Evolutionary conservation across 2,888 invertebrate genomes (phyloP), one percentile per base, ranked within the genome.

Genomic region (Pollenia amentaria): DNA sequence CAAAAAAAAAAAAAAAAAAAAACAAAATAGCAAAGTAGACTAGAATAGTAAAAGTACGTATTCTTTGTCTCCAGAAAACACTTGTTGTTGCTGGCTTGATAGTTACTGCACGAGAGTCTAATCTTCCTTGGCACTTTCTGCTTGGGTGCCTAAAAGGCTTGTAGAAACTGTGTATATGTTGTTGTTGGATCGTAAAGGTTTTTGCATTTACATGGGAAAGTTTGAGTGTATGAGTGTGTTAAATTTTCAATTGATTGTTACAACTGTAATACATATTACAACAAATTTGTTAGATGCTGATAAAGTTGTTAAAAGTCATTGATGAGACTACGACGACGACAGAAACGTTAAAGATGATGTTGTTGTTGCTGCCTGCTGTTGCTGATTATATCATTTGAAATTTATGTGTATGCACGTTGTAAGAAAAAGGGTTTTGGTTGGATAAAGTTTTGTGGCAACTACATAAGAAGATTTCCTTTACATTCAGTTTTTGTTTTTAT

Each of bases 171-270:
- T n/a, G 6, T 9, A n/a, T 11, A 16, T 40, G 38, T 8, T 40
- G 42, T 16, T 38, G 46, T 18, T 76, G 10, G 46, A 48, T 72
- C 14, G 62, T 38, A 10, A 62, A 10, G 42, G 29, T 29, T 29
- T 48, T n/a, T 40, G 40, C 53, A 55, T 72, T n/a, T 64, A 29
- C 38, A 53, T 77, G 64, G 29, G 29, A 2, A 51, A 42, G 51
- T 73, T 38, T 42, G 12, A 21, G 88, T 29, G 51, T 65, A 14
- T 57, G 84, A 72, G 73, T 76, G 79, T 86, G 69, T 82, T 78
- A 44, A 75, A 64, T 73, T 90, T 90, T 89, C 90, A 89, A 90
- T 90, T 91, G 91, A 91, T 90, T 91, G 90, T 77, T 81, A 81
- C 91, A 91, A 92, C 92, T 91, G 92, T 91, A 88, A 79, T 86